Evolutionary conservation across 2,113 vertebrate species (phyloP), one percentile per base, ranked within the genome.

Genomic region (Platichthys flesus): DNA sequence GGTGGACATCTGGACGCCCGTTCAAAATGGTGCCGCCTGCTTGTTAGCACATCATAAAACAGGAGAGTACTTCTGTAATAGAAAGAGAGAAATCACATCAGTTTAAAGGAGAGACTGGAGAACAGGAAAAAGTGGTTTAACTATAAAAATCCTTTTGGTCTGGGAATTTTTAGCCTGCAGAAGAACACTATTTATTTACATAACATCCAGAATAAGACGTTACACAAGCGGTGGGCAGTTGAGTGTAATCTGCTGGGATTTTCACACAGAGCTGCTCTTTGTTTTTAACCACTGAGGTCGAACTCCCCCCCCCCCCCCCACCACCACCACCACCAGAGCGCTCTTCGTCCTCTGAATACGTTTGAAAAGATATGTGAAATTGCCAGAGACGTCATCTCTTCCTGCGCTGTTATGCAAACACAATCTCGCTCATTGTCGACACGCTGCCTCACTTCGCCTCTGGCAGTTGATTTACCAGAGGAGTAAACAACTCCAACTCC

Each of bases 11-110:
- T 92, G 90, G 82, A 88, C 65, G 45, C 21, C 57, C 68, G 31
- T 6, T 73, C 60, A 77, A 1, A 16, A 6, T 76, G 51, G 23
- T 64, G 76, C 80, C 70, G 76, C 42, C 42, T 67, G 78, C 81
- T 89, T 49, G 76, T 91, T 92, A 92, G 82, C 90, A 89, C 87
- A 86, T 91, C 82, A 54, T 89, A 88, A 89, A 81, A 71, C 54
- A 58, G 40, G 61, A 60, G 59, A 61, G 59, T n/a, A 62, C 60
- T 54, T 67, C 45, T 65, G 42, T 67, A 40, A 68, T 52, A 81
- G 74, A 77, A 37, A 45, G 40, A 76, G 20, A 78, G 65, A 45
- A 67, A 5, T 9, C 1, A 37, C 35, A 37, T 9, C 21, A 12
- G 65, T 47, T 71, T 20, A 69, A 56, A 47, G 35, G 21, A 64